A percentile compares a stretch with the other conserved stretches of the same genome.
These are phyloP conservation scores for Suricata suricatta DNA, from an alignment of 2,113 vertebrate genomes.

Conservation along the genomic window DNA sequence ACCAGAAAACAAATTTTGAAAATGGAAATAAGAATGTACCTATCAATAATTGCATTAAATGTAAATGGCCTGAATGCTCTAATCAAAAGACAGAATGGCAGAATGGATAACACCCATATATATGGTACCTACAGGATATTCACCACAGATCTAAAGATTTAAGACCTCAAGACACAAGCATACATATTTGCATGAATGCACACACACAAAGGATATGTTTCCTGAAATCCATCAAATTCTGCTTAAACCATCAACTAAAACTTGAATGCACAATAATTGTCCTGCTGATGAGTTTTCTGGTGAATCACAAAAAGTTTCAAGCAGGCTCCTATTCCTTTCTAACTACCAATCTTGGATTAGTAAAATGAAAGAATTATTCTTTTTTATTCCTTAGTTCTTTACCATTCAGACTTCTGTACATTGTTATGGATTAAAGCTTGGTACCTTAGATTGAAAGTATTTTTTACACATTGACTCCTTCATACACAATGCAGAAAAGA, in stretches of 20 bases:
- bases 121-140: too few relatives aligned
- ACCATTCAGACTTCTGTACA: slow-evolving; percentile 73
- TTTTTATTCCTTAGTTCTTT: slow-evolving; percentile 10
- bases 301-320: slow-evolving; percentile 17
- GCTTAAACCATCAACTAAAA: not conserved
- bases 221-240: slow-evolving; percentile 11
- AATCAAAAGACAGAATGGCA: too few relatives aligned
- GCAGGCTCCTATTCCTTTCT: slow-evolving; percentile 41
- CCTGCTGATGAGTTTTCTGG: slow-evolving; percentile 41
- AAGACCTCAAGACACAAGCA: too few relatives aligned
- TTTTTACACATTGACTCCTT: slow-evolving; percentile 87
- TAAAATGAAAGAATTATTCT: not conserved
- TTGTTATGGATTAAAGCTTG: slow-evolving; percentile 85
- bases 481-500: slow-evolving; percentile 90
- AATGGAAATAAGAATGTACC: too few relatives aligned
- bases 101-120: too few relatives aligned
- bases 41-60: too few relatives aligned
- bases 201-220: not conserved
- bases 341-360: not conserved
- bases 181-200: not conserved
- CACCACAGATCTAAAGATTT: too few relatives aligned
- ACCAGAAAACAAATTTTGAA: too few relatives aligned
- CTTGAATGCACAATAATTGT: not conserved
- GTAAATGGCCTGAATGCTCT: too few relatives aligned
- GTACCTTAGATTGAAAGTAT: slow-evolving; percentile 91